phyloP scores from a whole-genome alignment of 2,797 vertebrate species.

The Gymnothorax reevesii region DNA sequence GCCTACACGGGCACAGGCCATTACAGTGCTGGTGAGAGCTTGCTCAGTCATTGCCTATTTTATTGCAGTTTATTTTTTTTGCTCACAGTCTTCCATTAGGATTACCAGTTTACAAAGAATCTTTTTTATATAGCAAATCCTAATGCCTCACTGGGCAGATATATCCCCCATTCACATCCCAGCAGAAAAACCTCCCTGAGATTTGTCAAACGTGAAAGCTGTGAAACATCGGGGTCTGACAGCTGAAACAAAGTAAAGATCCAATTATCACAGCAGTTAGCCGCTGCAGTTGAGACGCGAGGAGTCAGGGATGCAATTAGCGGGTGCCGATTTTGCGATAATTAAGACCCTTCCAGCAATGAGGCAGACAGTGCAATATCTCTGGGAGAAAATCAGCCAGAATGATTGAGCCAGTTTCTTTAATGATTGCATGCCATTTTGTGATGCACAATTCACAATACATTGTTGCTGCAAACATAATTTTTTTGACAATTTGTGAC shows the following conservation, averaged over 20 bases:
- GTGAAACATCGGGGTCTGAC: constrained; percentile 8
- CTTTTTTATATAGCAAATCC: constrained; percentile 18
- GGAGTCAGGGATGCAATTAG: constrained; percentile 40
- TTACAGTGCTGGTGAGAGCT: not conserved
- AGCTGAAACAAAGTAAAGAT: constrained; percentile 38
- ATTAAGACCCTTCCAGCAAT: constrained; percentile 36
- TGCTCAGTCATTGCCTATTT: not conserved
- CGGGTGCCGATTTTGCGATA: constrained; percentile 30
- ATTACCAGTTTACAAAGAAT: constrained; percentile 20
- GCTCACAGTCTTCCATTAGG: constrained; percentile 7
- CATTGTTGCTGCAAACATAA: constrained; percentile 11
- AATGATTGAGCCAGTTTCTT: constrained; percentile 1
- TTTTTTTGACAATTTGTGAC: not conserved
- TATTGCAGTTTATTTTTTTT: not conserved
- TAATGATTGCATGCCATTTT: constrained; percentile 11
- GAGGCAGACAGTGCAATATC: constrained; percentile 32
- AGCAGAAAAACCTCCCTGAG: not conserved
- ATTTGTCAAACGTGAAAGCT: constrained; percentile 8
- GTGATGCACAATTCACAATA: not conserved
- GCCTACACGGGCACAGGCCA: not conserved
- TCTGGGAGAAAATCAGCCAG: constrained; percentile 27
- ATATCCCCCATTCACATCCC: not conserved
- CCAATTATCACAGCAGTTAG: constrained; percentile 50
- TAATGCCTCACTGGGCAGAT: not conserved
- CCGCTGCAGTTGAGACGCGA: constrained; percentile 31